Base-by-base conservation (phyloP, 53 echinoderm and acorn worm genomes). In the Holothuria scabra region DNA sequence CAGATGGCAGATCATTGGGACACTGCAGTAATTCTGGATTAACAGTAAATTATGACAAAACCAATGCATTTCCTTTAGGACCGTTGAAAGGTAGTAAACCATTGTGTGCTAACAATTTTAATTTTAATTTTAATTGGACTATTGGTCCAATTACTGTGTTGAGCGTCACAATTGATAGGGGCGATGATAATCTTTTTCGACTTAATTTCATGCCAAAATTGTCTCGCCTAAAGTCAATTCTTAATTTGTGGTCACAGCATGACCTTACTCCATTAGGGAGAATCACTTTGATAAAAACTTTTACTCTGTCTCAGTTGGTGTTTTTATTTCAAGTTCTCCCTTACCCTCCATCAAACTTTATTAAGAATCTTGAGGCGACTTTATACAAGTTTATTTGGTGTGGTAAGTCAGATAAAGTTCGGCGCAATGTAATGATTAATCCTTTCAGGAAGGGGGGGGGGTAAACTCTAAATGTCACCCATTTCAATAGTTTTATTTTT, bases 241-340 rank as follows among this genome's bases (percentile, higher is more conserved):
- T 64, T n/a, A 6, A 64, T 64, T 19, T 64, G 22, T 64, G 65
- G 65, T 64, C 65, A 64, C 65, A 64, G 65, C 65, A 29, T n/a
- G 65, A 64, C 65, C 65, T 64, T n/a, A 19, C 65, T 64, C 65
- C 65, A 12, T 26, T 64, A 26, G 65, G 65, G 16, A 64, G 28
- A n/a, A 64, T 64, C 23, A 64, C 65, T 24, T n/a, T 64, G 12
- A 12, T 64, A 12, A 64, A 8, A n/a, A 26, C 65, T n/a, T 64
- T 64, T 64, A 29, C 18, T n/a, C 65, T 64, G 65, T 64, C 65
- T 64, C 65, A 64, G 22, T 8, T 64, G 22, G 65, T 64, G 16
- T 64, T 19, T 64, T n/a, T 64, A 11, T 64, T 64, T 64, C 12
- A 57, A 57, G 57, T 20, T 57, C 12, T 57, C n/a, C n/a, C n/a